These are phyloP conservation scores for Ctenodactylus gundi DNA, from an alignment of 2,113 vertebrate genomes.

Conservation along the genomic window DNA sequence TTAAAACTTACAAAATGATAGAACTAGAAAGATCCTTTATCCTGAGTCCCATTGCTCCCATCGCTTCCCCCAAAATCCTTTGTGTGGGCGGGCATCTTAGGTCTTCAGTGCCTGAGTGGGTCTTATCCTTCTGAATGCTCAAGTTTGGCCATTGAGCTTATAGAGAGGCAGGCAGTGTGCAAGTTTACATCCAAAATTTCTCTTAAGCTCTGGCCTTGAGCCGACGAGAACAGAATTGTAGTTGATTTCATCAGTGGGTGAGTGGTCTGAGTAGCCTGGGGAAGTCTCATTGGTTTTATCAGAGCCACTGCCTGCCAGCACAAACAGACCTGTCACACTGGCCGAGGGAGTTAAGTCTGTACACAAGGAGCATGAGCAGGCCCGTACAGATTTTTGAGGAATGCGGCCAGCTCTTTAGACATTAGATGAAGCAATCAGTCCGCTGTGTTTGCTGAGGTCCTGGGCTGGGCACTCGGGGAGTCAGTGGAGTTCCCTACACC, in stretches of 20 bases:
- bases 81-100: no score
- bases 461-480: background rate
- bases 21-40: background rate
- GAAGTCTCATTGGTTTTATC: background rate
- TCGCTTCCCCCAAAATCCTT: no score
- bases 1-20: background rate
- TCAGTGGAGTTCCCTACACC: fast-evolving
- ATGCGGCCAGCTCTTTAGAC: fast-evolving
- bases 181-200: background rate
- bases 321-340: background rate
- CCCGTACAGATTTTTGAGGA: no score
- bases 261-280: no score
- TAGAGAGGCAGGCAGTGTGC: background rate
- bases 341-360: background rate
- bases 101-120: no score
- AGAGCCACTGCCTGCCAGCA: background rate
- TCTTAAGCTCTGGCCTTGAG: background rate
- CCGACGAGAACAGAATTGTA: background rate
- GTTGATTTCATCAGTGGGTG: background rate
- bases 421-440: fast-evolving
- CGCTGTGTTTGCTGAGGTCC: background rate
- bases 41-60: background rate
- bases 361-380: background rate
- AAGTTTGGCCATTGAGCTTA: background rate
- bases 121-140: background rate